A percentile compares a stretch with the other conserved stretches of the same genome.
Conservation (phyloP, 2,888 invertebrate species). For the Conops quadrifasciatus region DNA sequence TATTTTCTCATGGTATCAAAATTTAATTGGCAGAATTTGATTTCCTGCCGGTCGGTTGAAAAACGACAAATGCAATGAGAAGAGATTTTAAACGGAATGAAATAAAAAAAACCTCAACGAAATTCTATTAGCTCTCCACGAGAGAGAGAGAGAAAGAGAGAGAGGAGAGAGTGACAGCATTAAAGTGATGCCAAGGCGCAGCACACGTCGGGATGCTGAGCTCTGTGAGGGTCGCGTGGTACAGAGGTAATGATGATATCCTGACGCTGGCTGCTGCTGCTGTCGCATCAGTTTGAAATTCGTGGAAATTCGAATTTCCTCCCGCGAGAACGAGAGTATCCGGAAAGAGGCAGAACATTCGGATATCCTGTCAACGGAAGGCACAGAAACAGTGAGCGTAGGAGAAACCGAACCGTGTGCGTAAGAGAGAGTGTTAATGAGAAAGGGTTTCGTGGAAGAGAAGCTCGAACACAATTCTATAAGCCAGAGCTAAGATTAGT, state of each 20-base stretch:
- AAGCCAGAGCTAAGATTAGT: no score
- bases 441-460: no score
- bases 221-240: background rate
- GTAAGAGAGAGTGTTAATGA: background rate
- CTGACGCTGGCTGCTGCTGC: slow-evolving; percentile 6
- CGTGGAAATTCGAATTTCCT: slow-evolving; percentile 32
- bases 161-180: background rate
- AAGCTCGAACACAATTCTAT: no score
- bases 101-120: no score
- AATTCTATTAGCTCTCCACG: no score
- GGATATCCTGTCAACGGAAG: slow-evolving; percentile 16
- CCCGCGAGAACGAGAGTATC: background rate
- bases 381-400: background rate
- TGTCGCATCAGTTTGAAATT: background rate
- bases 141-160: background rate
- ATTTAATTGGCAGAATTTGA: no score
- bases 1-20: no score
- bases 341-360: background rate
- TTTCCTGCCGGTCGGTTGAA: no score
- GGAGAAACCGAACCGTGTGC: background rate
- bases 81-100: no score
- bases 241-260: slow-evolving; percentile 25
- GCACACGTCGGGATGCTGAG: background rate
- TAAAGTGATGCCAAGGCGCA: background rate
- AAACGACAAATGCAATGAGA: no score